phyloP scores from a whole-genome alignment of 2,888 invertebrate species.

The Endotricha flammealis region DNA sequence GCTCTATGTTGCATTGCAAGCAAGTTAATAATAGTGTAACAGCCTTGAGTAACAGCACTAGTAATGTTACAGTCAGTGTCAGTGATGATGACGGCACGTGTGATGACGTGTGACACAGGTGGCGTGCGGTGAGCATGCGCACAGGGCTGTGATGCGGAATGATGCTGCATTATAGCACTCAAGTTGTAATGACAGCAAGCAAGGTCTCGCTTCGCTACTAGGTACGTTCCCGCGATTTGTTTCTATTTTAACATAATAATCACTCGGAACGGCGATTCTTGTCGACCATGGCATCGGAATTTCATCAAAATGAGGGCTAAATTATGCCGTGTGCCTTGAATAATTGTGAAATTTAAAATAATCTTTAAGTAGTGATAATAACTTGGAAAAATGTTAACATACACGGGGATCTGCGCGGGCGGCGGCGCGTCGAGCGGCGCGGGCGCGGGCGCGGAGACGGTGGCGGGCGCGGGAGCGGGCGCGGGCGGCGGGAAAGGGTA shows the following conservation, averaged over 20 bases:
- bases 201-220: background rate
- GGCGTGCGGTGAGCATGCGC: conserved; percentile 42
- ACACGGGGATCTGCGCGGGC: conserved; percentile 38
- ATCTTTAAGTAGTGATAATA: background rate
- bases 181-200: background rate
- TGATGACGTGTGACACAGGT: conserved; percentile 19
- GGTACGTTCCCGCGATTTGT: background rate
- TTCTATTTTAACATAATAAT: too few relatives aligned
- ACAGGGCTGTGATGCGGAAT: conserved; percentile 22
- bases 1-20: too few relatives aligned
- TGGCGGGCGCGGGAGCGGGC: conserved; percentile 30
- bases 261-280: too few relatives aligned
- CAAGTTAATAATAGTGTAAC: too few relatives aligned
- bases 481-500: conserved; percentile 81
- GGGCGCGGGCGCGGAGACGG: conserved; percentile 53
- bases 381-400: conserved; percentile 28
- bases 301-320: background rate
- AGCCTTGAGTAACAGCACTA: background rate
- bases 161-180: conserved; percentile 4
- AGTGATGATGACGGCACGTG: conserved; percentile 2
- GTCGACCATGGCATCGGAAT: background rate
- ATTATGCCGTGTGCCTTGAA: background rate
- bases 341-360: background rate
- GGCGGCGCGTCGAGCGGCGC: conserved; percentile 23
- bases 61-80: background rate